Percentiles rank a stretch among this genome's conserved stretches.
Conservation (phyloP, 2,113 vertebrate species). For the Empidonax alnorum region DNA sequence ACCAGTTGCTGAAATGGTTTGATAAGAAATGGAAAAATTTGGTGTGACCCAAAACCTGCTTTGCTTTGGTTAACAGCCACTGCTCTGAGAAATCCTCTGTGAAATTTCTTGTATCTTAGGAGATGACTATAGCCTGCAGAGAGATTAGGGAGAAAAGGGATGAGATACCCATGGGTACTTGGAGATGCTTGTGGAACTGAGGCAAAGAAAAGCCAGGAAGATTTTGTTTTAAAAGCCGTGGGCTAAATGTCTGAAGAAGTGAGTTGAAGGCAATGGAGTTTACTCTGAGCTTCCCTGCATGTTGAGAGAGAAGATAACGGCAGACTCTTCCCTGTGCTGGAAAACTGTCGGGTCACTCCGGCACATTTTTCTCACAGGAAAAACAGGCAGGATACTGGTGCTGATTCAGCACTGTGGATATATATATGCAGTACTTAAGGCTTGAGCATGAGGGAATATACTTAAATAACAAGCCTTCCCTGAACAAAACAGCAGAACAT, state of each 20-base stretch:
- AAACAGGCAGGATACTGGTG: rapidly evolving
- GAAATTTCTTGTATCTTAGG: not conserved
- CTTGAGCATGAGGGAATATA: not conserved
- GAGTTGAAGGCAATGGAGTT: not conserved
- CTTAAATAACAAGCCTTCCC: not conserved
- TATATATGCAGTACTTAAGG: not conserved
- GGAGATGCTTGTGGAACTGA: not conserved
- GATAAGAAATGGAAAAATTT: not conserved
- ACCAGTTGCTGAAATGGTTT: not conserved
- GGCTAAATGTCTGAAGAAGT: not conserved
- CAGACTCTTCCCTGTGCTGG: not conserved
- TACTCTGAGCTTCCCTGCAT: not conserved
- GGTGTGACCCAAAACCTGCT: not conserved
- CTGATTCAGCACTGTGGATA: not conserved
- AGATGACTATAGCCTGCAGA: not conserved
- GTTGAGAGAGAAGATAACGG: not conserved
- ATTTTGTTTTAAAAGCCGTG: not conserved
- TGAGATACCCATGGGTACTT: not conserved
- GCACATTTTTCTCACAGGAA: not conserved
- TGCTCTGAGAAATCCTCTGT: not conserved
- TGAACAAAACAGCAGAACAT: not conserved
- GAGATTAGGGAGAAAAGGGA: not conserved
- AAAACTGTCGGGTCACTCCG: not conserved
- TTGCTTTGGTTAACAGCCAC: not conserved
- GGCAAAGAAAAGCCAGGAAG: not conserved